A percentile compares a stretch with the other conserved stretches of the same genome.
Evolutionary conservation across 2,113 vertebrate species (phyloP).

Genomic region (Ciconia boyciana): DNA sequence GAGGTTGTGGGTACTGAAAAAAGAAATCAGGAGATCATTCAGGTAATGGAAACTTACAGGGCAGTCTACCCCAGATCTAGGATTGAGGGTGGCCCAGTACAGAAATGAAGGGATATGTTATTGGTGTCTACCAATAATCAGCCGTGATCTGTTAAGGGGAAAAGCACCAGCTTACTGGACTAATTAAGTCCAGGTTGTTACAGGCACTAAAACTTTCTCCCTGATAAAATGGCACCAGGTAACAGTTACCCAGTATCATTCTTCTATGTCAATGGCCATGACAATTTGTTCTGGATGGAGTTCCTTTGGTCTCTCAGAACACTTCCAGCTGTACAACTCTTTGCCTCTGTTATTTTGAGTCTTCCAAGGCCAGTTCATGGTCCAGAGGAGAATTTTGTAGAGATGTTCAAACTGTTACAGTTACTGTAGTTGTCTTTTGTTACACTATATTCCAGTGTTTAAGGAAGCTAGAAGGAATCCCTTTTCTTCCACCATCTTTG

Average conservation of each 20-base stretch:
- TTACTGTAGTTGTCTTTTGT: neutral
- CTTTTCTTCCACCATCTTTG: neutral
- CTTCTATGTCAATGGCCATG: neutral
- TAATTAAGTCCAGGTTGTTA: neutral
- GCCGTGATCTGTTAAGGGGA: neutral
- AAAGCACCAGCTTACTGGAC: neutral
- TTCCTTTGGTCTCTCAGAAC: neutral
- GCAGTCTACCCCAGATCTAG: neutral
- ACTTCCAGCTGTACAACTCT: neutral
- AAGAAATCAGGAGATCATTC: neutral
- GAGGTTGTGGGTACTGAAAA: neutral
- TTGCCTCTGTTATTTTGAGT: neutral
- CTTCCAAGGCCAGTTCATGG: neutral
- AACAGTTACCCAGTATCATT: neutral
- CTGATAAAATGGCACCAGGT: neutral
- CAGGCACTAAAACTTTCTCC: neutral
- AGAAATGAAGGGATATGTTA: neutral
- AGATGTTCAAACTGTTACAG: neutral
- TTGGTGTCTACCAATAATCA: neutral
- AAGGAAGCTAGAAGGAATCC: neutral
- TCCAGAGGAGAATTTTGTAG: neutral
- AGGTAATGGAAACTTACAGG: neutral
- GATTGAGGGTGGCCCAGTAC: neutral
- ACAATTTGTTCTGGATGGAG: neutral
- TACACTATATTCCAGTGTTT: neutral